Percentiles rank a stretch among this genome's conserved stretches.
phyloP scores from a whole-genome alignment of 2,113 vertebrate genomes.

The Sisor rabdophorus region DNA sequence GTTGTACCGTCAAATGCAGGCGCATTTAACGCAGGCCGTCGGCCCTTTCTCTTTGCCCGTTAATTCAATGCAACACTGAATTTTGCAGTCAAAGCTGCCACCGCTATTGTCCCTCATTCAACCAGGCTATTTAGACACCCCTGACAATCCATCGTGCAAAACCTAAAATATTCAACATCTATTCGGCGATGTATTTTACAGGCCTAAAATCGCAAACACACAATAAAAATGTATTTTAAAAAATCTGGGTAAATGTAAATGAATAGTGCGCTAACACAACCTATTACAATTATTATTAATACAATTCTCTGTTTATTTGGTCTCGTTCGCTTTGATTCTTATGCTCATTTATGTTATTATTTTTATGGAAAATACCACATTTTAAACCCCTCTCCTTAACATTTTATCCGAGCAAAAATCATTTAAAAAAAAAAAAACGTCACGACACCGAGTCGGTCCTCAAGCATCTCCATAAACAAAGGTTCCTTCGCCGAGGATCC shows the following conservation, averaged over 20 bases:
- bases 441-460: slow-evolving; percentile 16
- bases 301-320: slow-evolving; percentile 42
- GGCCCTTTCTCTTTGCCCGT: not conserved
- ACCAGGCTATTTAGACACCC: not conserved
- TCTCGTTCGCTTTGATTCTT: slow-evolving; percentile 41
- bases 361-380: not conserved
- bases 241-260: no score
- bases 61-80: not conserved
- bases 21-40: slow-evolving; percentile 16
- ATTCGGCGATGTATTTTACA: not conserved
- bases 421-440: slow-evolving; percentile 1
- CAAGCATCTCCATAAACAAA: slow-evolving; percentile 35
- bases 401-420: slow-evolving; percentile 30
- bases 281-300: slow-evolving; percentile 18
- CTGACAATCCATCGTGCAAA: not conserved
- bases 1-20: not conserved
- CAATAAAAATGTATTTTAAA: not conserved
- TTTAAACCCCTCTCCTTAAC: slow-evolving; percentile 2
- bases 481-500: slow-evolving; percentile 40
- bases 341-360: slow-evolving; percentile 7
- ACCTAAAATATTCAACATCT: not conserved
- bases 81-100: slow-evolving; percentile 5
- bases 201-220: not conserved
- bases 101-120: slow-evolving; percentile 30
- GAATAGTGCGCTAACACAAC: not conserved